A percentile compares a stretch with the other conserved stretches of the same genome.
Conservation (phyloP, 2,113 vertebrate genomes). For the Porphyrio hochstetteri region DNA sequence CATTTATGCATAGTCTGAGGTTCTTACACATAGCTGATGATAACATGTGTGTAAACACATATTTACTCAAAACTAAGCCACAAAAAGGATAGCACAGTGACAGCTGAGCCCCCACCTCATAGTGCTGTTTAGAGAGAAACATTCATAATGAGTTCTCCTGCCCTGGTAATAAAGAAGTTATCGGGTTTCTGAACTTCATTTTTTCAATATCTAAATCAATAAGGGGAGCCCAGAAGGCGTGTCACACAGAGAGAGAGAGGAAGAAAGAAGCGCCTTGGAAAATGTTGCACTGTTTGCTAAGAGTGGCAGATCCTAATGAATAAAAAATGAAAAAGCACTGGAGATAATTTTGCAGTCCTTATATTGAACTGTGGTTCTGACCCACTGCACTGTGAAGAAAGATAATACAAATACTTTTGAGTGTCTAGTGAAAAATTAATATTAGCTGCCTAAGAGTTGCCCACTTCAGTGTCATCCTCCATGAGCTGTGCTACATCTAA, state of each 20-base stretch:
- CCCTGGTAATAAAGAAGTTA: background rate
- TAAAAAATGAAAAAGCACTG: background rate
- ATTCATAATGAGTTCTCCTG: background rate
- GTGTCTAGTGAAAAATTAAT: background rate
- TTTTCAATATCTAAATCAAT: background rate
- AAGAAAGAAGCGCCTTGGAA: background rate
- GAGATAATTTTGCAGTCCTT: background rate
- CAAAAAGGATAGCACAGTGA: background rate
- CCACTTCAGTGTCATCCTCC: background rate
- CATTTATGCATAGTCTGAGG: background rate
- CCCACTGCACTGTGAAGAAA: background rate
- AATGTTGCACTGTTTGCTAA: background rate
- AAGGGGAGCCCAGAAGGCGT: background rate
- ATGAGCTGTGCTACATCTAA: background rate
- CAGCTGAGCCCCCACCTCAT: background rate
- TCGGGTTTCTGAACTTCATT: background rate
- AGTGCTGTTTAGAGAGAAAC: background rate
- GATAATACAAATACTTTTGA: background rate
- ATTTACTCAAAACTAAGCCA: background rate
- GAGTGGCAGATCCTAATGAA: background rate
- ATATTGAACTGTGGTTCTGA: background rate
- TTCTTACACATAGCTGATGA: background rate
- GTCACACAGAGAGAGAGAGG: background rate
- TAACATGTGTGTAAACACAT: background rate
- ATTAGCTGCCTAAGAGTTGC: background rate